Evolutionary conservation across 2,888 invertebrate genomes (phyloP).

Genomic region (Conomelus anceps): DNA sequence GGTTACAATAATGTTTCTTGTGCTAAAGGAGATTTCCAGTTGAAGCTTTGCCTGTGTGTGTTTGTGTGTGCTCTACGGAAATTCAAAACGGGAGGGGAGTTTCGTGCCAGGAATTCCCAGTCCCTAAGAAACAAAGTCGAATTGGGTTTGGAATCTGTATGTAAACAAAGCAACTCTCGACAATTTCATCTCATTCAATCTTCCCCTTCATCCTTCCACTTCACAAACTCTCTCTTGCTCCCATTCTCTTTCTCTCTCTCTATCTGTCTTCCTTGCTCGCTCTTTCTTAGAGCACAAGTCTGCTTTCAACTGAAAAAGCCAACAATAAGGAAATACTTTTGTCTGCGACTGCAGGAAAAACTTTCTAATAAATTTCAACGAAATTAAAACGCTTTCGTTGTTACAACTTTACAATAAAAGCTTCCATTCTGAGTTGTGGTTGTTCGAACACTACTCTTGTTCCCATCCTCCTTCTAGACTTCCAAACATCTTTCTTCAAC

Average conservation of each 20-base stretch:
- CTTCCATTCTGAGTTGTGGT: neutral
- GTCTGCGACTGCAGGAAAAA: neutral
- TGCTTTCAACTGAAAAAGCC: neutral
- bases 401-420: neutral
- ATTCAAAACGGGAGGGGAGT: neutral
- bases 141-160: neutral
- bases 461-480: neutral
- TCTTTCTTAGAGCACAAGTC: neutral
- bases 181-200: slow-evolving; percentile 2
- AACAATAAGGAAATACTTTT: neutral
- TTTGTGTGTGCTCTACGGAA: neutral
- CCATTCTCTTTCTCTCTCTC: neutral
- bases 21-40: neutral
- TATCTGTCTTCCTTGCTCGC: neutral
- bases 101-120: neutral
- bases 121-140: neutral
- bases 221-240: neutral
- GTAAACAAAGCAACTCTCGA: neutral
- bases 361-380: neutral
- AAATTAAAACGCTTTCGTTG: neutral
- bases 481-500: neutral
- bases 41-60: neutral
- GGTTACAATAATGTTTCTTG: neutral
- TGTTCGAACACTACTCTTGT: neutral
- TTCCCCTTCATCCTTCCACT: neutral